Evolutionary conservation across 2,888 invertebrate genomes (phyloP).

Genomic region (Chironomus riparius): DNA sequence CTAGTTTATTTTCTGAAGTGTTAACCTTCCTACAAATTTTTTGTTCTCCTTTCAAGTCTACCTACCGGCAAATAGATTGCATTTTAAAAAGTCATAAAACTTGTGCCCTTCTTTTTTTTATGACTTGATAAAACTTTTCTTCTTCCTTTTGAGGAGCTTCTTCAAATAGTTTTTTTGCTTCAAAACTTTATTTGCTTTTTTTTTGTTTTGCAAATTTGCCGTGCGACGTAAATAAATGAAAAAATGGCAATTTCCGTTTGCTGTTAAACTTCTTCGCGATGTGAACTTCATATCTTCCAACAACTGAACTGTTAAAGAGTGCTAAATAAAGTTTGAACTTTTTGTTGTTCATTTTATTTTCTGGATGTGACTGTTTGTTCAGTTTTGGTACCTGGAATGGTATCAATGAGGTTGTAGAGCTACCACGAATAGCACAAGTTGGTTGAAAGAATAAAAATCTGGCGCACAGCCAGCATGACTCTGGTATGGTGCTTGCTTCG

Average conservation of each 20-base stretch:
- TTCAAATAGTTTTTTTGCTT: neutral
- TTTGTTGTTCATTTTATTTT: neutral
- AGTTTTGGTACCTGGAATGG: too few relatives aligned
- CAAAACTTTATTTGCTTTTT: neutral
- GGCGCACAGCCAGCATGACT: too few relatives aligned
- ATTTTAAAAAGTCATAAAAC: constrained; percentile 7
- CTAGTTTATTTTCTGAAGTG: too few relatives aligned
- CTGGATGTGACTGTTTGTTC: neutral
- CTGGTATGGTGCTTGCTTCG: too few relatives aligned
- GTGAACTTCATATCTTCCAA: too few relatives aligned
- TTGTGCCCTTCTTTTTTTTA: neutral
- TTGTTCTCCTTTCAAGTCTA: neutral
- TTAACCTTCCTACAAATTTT: neutral
- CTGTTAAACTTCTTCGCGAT: neutral
- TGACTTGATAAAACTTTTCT: neutral
- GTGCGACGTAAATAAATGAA: neutral
- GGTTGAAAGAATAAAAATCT: too few relatives aligned
- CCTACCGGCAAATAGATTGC: neutral
- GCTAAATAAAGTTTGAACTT: neutral
- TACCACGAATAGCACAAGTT: too few relatives aligned
- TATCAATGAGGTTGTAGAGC: too few relatives aligned
- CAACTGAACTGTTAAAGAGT: neutral
- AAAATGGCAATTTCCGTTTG: constrained; percentile 2
- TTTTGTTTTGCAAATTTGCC: neutral
- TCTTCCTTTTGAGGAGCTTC: too few relatives aligned